Conservation (phyloP, 2,797 vertebrate genomes). For the Galaxias olidus region DNA sequence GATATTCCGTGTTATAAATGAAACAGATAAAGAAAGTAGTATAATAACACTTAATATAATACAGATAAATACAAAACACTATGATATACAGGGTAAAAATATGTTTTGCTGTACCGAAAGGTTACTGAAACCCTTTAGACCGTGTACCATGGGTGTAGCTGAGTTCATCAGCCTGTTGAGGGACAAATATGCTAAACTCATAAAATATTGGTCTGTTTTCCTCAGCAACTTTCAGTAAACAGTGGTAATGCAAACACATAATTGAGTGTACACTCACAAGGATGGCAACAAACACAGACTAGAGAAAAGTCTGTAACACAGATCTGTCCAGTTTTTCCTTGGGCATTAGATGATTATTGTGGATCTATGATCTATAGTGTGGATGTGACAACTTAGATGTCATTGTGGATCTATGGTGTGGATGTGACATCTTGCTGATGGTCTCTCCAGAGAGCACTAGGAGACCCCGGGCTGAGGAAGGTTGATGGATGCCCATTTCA, state of each 20-base stretch:
- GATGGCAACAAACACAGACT: constrained; percentile 24
- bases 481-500: constrained; percentile 58
- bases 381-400: constrained; percentile 57
- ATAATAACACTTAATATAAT: too few relatives aligned
- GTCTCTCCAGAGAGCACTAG: constrained; percentile 36
- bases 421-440: constrained; percentile 61
- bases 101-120: too few relatives aligned
- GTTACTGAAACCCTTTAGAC: too few relatives aligned
- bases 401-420: constrained; percentile 45
- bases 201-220: constrained; percentile 31
- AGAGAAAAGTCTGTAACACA: constrained; percentile 26
- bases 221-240: constrained; percentile 30
- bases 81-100: too few relatives aligned
- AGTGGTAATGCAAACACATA: neutral
- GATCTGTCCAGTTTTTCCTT: constrained; percentile 31
- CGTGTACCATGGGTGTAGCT: constrained; percentile 20
- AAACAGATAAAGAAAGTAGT: too few relatives aligned
- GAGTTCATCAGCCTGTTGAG: constrained; percentile 4
- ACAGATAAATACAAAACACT: too few relatives aligned
- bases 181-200: constrained; percentile 11
- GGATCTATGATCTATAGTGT: constrained; percentile 41
- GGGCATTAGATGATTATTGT: constrained; percentile 50
- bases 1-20: too few relatives aligned
- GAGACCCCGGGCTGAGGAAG: constrained; percentile 44
- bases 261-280: neutral